Evolutionary conservation across 2,888 invertebrate species (phyloP).

Genomic region (Drosophila engyochracea): DNA sequence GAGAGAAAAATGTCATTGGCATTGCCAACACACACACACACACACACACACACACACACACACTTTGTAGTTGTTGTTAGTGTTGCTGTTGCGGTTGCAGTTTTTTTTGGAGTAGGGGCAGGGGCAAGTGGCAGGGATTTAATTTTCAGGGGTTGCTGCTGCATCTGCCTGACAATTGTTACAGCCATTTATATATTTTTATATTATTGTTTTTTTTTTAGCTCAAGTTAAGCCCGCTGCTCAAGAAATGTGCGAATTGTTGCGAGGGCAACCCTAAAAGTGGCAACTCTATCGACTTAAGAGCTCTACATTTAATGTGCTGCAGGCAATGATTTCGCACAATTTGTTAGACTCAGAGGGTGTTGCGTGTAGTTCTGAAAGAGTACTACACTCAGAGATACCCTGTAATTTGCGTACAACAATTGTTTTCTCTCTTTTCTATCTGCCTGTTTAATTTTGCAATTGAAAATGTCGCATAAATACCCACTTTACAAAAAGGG

Average conservation of each 20-base stretch:
- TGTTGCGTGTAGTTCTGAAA: background rate
- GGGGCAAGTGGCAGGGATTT: constrained; percentile 9
- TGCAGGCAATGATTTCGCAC: constrained; percentile 40
- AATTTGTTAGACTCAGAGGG: constrained; percentile 27
- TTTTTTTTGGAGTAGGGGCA: constrained; percentile 6
- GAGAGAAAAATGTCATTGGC: constrained; percentile 69
- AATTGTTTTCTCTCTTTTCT: background rate
- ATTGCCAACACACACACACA: constrained; percentile 48
- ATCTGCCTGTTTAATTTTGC: background rate
- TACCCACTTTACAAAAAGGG: background rate
- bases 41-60: constrained; percentile 13
- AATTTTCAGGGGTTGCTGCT: constrained; percentile 44
- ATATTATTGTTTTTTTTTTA: constrained; percentile 7
- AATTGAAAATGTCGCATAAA: background rate
- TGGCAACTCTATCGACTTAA: constrained; percentile 35
- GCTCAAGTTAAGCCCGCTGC: constrained; percentile 38
- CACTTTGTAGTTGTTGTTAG: constrained; percentile 26
- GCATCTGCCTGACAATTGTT: constrained; percentile 56
- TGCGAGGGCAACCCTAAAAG: constrained; percentile 20
- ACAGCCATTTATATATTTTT: constrained; percentile 21
- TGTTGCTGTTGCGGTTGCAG: constrained; percentile 64
- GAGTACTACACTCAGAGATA: background rate
- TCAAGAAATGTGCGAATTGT: constrained; percentile 28
- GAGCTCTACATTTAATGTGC: constrained; percentile 31
- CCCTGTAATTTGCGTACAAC: background rate